Conservation (phyloP, 2,113 vertebrate genomes). For the Boleophthalmus pectinirostris region DNA sequence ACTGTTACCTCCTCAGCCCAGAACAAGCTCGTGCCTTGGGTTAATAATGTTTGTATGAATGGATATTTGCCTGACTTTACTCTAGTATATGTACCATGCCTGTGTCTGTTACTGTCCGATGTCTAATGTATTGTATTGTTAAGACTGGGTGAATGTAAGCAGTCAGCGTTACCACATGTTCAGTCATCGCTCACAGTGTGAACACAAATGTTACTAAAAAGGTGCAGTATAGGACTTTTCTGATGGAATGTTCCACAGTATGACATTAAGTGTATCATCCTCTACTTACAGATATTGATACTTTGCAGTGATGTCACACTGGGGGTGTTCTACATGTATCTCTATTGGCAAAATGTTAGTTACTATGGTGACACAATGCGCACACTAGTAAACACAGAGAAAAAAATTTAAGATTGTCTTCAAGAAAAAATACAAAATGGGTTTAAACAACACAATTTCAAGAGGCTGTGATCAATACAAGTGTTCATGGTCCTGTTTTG, state of each 20-base stretch:
- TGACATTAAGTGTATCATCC: too few species aligned
- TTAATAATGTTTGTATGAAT: slow-evolving; percentile 29
- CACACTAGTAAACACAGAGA: too few species aligned
- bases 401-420: too few species aligned
- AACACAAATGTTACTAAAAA: not conserved
- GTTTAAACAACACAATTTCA: too few species aligned
- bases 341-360: too few species aligned
- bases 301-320: too few species aligned
- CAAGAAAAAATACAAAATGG: too few species aligned
- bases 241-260: not conserved
- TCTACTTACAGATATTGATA: too few species aligned
- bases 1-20: slow-evolving; percentile 39
- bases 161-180: not conserved
- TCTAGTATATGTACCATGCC: slow-evolving; percentile 39
- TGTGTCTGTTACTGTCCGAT: slow-evolving; percentile 48
- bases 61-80: slow-evolving; percentile 49
- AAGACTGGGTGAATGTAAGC: slow-evolving; percentile 29
- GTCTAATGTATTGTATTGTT: slow-evolving; percentile 4
- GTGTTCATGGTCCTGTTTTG: too few species aligned
- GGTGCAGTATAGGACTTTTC: not conserved
- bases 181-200: not conserved
- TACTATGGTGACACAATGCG: too few species aligned
- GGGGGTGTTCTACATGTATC: too few species aligned
- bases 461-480: too few species aligned
- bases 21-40: slow-evolving; percentile 47